A percentile compares a stretch with the other conserved stretches of the same genome.
Evolutionary conservation across 2,888 invertebrate genomes (phyloP).

Genomic region (Ellobium chinense): DNA sequence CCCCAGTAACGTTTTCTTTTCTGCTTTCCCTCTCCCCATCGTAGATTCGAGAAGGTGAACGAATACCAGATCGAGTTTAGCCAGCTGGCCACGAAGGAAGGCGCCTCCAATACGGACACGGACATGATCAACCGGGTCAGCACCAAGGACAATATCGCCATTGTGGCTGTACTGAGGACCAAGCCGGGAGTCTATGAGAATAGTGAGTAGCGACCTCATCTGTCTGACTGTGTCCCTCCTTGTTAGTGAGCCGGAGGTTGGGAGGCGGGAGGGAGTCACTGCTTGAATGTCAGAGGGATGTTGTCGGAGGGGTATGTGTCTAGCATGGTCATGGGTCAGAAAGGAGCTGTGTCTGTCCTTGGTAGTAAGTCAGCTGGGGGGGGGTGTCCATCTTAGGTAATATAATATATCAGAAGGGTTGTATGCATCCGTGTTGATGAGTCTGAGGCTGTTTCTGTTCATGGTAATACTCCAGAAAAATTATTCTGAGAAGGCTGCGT

Average conservation of each 20-base stretch:
- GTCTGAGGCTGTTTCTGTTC: too few relatives aligned
- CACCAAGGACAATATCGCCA: conserved; percentile 99
- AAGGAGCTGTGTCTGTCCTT: background rate
- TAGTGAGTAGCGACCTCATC: conserved; percentile 54
- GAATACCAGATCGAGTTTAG: conserved; percentile 99
- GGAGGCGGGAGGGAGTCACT: too few relatives aligned
- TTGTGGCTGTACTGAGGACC: conserved; percentile 96
- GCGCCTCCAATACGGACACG: conserved; percentile 88
- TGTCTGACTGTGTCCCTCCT: background rate
- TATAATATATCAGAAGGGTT: too few relatives aligned
- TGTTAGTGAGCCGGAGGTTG: too few relatives aligned
- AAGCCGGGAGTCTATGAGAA: conserved; percentile 90
- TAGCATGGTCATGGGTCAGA: background rate
- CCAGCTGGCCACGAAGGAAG: conserved; percentile 97
- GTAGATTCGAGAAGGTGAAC: conserved; percentile 96
- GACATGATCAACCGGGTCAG: conserved; percentile 99
- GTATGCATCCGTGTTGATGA: too few relatives aligned
- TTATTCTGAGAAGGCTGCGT: background rate
- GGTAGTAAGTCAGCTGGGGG: too few relatives aligned
- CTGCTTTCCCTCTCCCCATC: too few relatives aligned
- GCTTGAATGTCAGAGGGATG: too few relatives aligned
- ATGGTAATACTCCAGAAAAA: too few relatives aligned
- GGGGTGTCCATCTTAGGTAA: too few relatives aligned
- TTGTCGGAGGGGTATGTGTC: too few relatives aligned
- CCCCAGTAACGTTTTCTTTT: too few relatives aligned